Evolutionary conservation across 2,888 invertebrate genomes (phyloP).

Genomic region (Hypolimnas misippus): DNA sequence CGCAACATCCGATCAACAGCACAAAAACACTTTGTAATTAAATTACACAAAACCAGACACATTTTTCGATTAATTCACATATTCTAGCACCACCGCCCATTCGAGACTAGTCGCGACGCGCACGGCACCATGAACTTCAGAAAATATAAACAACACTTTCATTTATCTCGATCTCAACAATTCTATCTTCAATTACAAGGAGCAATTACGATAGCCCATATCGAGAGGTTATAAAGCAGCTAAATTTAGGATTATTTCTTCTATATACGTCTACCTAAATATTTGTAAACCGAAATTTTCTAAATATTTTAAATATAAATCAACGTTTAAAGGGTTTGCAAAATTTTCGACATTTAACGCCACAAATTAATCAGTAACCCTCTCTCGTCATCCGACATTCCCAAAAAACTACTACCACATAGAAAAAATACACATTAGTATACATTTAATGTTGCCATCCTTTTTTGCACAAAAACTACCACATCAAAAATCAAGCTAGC

Average conservation of each 20-base stretch:
- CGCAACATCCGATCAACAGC: constrained; percentile 75
- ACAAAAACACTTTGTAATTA: constrained; percentile 71
- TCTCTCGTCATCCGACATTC: constrained; percentile 61
- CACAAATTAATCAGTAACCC: constrained; percentile 50
- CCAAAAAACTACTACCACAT: constrained; percentile 49
- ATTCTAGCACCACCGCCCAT: constrained; percentile 54
- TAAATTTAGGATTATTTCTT: constrained; percentile 23
- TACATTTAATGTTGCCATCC: constrained; percentile 36
- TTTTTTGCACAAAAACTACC: neutral
- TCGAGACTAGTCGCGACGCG: constrained; percentile 45
- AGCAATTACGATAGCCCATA: constrained; percentile 56
- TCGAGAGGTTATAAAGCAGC: constrained; percentile 62
- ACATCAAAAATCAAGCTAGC: neutral
- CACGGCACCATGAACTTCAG: constrained; percentile 57
- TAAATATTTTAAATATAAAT: constrained; percentile 23
- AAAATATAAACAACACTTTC: constrained; percentile 76
- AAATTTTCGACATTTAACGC: constrained; percentile 47
- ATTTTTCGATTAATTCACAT: constrained; percentile 63
- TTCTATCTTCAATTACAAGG: constrained; percentile 61
- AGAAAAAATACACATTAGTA: constrained; percentile 17
- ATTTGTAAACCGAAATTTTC: constrained; percentile 16
- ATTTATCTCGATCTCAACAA: constrained; percentile 62
- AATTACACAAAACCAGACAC: constrained; percentile 69
- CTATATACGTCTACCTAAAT: constrained; percentile 17
- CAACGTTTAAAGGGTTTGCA: constrained; percentile 20